These are phyloP conservation scores for Clarias macrocephalus DNA, from an alignment of 2,113 vertebrate species.

Conservation along the genomic window DNA sequence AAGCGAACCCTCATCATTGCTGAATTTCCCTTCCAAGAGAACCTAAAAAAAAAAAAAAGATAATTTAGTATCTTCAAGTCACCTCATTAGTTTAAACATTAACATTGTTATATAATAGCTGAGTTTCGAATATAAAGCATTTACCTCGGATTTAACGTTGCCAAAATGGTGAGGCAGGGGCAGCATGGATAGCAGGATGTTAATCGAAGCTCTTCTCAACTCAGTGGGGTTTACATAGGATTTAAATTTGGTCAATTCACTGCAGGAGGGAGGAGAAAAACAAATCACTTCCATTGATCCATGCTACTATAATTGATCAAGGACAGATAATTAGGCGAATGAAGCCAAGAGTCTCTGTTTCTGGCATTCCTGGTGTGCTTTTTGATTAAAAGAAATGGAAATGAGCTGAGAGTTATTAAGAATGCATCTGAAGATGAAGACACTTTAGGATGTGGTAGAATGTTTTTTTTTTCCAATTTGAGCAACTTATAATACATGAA, in stretches of 20 bases:
- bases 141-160: slow-evolving; percentile 86
- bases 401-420: neutral
- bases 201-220: slow-evolving; percentile 87
- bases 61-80: neutral
- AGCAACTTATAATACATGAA: neutral
- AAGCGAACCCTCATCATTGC: slow-evolving; percentile 80
- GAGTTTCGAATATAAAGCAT: neutral
- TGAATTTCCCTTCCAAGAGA: slow-evolving; percentile 88
- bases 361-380: neutral
- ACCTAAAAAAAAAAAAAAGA: slow-evolving; percentile 65
- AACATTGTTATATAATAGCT: neutral
- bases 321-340: neutral
- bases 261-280: slow-evolving; percentile 53
- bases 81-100: neutral
- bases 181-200: slow-evolving; percentile 86
- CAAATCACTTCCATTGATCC: neutral
- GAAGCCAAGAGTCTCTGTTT: neutral
- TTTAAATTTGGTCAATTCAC: slow-evolving; percentile 90
- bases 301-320: neutral
- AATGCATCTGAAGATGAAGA: neutral
- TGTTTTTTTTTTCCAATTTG: too few relatives aligned
- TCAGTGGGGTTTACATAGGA: slow-evolving; percentile 86
- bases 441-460: neutral
- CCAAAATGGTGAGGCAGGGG: slow-evolving; percentile 90
- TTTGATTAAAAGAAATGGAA: neutral